Evolutionary conservation across 2,113 vertebrate species (phyloP).

Genomic region (Cynocephalus volans): DNA sequence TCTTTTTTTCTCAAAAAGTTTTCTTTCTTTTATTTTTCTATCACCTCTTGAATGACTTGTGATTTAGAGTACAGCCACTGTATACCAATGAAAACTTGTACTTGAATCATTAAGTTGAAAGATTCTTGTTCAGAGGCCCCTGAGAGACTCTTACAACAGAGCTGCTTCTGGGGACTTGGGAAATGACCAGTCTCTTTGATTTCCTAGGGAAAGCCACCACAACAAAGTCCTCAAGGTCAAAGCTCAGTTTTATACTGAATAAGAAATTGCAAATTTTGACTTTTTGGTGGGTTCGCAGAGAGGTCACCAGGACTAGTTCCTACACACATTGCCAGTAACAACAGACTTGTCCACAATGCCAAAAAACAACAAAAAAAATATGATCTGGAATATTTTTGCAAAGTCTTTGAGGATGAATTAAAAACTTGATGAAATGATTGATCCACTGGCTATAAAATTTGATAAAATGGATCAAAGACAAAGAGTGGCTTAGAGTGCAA

Average conservation of each 20-base stretch:
- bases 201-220: slow-evolving; percentile 82
- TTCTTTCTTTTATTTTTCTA: slow-evolving; percentile 44
- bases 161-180: slow-evolving; percentile 76
- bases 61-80: not conserved
- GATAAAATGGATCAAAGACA: slow-evolving; percentile 67
- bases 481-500: not conserved
- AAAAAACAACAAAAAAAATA: slow-evolving; percentile 1
- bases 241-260: slow-evolving; percentile 81
- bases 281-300: slow-evolving; percentile 83
- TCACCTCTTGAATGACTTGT: not conserved
- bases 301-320: slow-evolving; percentile 81
- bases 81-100: slow-evolving; percentile 58
- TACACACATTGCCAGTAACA: slow-evolving; percentile 83
- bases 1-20: slow-evolving; percentile 33
- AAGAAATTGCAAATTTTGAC: slow-evolving; percentile 86
- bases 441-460: slow-evolving; percentile 64
- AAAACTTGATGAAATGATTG: slow-evolving; percentile 79
- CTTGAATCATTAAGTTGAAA: slow-evolving; percentile 61
- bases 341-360: slow-evolving; percentile 75
- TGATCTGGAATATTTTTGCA: slow-evolving; percentile 68
- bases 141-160: slow-evolving; percentile 70
- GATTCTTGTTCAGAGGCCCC: slow-evolving; percentile 61
- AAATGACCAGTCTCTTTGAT: slow-evolving; percentile 83
- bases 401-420: slow-evolving; percentile 72
- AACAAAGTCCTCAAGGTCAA: slow-evolving; percentile 83